phyloP scores from a whole-genome alignment of 2,888 invertebrate species.

The Sepioteuthis lessoniana region DNA sequence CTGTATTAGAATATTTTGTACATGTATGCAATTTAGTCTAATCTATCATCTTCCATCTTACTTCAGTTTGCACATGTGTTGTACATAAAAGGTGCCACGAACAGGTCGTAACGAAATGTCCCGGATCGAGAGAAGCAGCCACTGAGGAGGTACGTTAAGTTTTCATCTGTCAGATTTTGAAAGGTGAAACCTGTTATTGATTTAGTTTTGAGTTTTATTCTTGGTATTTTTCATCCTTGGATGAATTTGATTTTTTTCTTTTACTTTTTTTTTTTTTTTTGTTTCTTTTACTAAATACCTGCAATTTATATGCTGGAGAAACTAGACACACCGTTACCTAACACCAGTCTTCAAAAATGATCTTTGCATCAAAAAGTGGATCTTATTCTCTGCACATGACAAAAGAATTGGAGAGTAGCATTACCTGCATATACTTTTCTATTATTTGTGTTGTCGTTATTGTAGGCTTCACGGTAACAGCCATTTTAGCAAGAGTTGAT shows the following conservation, averaged over 20 bases:
- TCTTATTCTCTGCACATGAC: neutral
- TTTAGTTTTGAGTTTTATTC: neutral
- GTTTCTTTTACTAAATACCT: neutral
- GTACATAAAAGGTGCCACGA: conserved; percentile 99
- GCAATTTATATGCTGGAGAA: neutral
- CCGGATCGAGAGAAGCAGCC: conserved; percentile 87
- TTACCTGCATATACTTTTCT: neutral
- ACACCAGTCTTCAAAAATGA: neutral
- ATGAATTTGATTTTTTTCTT: neutral
- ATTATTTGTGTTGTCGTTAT: too few species aligned
- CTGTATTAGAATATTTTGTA: too few species aligned
- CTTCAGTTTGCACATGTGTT: conserved; percentile 97
- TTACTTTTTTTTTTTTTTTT: neutral
- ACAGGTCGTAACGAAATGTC: conserved; percentile 97
- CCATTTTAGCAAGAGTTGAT: too few species aligned
- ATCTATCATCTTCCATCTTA: conserved; percentile 52
- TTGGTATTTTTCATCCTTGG: neutral
- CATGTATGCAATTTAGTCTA: neutral
- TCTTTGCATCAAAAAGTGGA: neutral
- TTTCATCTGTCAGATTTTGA: neutral
- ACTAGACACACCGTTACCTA: neutral
- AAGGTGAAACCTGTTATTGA: neutral
- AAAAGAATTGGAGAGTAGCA: neutral
- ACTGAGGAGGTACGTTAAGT: conserved; percentile 74
- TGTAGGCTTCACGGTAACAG: too few species aligned